Percentiles rank a stretch among this genome's conserved stretches.
These are phyloP conservation scores for Orchestia grillus DNA, from an alignment of 1,140 invertebrate genomes.

Conservation along the genomic window DNA sequence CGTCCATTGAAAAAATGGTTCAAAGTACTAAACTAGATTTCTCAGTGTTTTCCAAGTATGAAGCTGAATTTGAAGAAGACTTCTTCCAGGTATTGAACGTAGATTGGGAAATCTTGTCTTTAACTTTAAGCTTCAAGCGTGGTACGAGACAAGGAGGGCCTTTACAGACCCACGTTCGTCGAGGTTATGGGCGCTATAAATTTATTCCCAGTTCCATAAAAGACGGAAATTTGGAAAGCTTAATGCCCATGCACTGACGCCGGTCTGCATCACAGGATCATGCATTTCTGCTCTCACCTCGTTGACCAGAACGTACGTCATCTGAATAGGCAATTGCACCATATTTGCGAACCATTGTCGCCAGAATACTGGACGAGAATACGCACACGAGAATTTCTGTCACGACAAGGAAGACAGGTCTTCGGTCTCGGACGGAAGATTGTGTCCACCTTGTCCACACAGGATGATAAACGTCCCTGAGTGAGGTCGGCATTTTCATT, in stretches of 20 bases:
- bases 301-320: background rate
- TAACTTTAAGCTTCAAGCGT: background rate
- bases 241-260: no score
- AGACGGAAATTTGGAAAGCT: background rate
- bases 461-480: slow-evolving; percentile 36
- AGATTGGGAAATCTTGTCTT: background rate
- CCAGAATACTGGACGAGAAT: background rate
- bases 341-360: background rate
- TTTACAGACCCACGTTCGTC: background rate
- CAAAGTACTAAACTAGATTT: background rate
- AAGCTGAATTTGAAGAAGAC: background rate
- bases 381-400: background rate
- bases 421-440: slow-evolving; percentile 33
- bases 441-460: slow-evolving; percentile 2
- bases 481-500: background rate
- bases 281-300: background rate
- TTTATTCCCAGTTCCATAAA: background rate
- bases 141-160: background rate
- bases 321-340: background rate
- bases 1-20: background rate
- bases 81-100: background rate
- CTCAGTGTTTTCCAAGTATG: background rate
- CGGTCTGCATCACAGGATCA: background rate
- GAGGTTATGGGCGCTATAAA: background rate
- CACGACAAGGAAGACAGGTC: slow-evolving; percentile 15